Conservation (phyloP, 2,888 invertebrate genomes). For the Byasa hedistus region DNA sequence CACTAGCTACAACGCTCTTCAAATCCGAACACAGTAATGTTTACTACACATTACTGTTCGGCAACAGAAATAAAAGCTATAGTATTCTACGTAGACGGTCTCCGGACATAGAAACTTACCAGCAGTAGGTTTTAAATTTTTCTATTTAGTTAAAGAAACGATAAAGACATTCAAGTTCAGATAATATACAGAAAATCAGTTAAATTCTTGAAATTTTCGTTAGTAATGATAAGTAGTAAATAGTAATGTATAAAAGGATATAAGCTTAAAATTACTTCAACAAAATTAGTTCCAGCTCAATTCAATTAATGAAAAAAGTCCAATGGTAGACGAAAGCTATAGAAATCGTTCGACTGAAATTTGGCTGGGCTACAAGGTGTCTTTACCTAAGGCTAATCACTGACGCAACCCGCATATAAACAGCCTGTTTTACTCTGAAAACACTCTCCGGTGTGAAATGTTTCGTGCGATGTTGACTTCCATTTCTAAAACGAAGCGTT, state of each 20-base stretch:
- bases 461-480: constrained; percentile 47
- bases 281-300: constrained; percentile 13
- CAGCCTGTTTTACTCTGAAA: constrained; percentile 60
- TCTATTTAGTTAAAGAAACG: no score
- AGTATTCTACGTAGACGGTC: no score
- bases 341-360: constrained; percentile 41
- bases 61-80: no score
- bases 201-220: no score
- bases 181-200: no score
- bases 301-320: constrained; percentile 20
- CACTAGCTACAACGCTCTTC: no score
- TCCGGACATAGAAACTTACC: no score
- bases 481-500: constrained; percentile 45
- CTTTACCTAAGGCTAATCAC: constrained; percentile 66
- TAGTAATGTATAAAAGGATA: neutral
- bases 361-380: constrained; percentile 50
- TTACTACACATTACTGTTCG: no score
- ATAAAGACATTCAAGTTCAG: no score
- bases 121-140: no score
- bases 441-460: constrained; percentile 52
- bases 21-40: no score
- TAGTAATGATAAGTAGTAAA: no score
- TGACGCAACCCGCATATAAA: constrained; percentile 72
- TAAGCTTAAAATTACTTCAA: neutral
- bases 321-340: constrained; percentile 9